phyloP scores from a whole-genome alignment of 2,888 invertebrate species.

The Fissipunctia ypsillon region DNA sequence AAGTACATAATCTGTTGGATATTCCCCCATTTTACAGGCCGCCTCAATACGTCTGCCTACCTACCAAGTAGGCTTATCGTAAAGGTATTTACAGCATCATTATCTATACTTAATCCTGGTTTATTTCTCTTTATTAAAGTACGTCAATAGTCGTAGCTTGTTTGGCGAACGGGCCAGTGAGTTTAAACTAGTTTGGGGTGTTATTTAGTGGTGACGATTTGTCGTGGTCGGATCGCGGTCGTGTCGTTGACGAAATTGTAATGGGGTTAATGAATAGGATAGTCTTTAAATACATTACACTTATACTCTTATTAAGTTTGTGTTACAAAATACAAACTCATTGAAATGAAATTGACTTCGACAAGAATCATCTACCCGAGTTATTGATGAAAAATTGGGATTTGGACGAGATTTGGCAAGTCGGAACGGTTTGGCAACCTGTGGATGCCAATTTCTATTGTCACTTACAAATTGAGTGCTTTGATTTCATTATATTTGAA shows the following conservation, averaged over 20 bases:
- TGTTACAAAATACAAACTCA: too few species aligned
- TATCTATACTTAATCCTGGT: constrained; percentile 58
- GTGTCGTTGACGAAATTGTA: neutral
- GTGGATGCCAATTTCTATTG: too few species aligned
- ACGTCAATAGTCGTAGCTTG: constrained; percentile 62
- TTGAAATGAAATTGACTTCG: too few species aligned
- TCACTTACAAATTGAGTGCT: too few species aligned
- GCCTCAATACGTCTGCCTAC: constrained; percentile 48
- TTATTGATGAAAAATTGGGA: too few species aligned
- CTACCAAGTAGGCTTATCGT: constrained; percentile 19
- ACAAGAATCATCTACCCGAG: too few species aligned
- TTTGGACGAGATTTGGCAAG: too few species aligned
- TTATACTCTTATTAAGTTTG: too few species aligned
- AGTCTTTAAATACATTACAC: too few species aligned
- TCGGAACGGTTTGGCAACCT: too few species aligned
- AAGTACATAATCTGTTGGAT: constrained; percentile 27
- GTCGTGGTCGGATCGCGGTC: constrained; percentile 31
- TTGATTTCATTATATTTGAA: too few species aligned
- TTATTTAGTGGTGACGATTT: constrained; percentile 65
- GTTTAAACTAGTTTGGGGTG: constrained; percentile 58
- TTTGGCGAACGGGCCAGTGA: constrained; percentile 62
- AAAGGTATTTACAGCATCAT: constrained; percentile 54
- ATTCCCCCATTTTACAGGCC: constrained; percentile 18
- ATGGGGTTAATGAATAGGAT: too few species aligned
- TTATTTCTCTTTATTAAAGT: constrained; percentile 67